Evolutionary conservation across 2,113 vertebrate species (phyloP), one percentile per base, ranked within the genome.

Genomic region (Aptenodytes forsteri): DNA sequence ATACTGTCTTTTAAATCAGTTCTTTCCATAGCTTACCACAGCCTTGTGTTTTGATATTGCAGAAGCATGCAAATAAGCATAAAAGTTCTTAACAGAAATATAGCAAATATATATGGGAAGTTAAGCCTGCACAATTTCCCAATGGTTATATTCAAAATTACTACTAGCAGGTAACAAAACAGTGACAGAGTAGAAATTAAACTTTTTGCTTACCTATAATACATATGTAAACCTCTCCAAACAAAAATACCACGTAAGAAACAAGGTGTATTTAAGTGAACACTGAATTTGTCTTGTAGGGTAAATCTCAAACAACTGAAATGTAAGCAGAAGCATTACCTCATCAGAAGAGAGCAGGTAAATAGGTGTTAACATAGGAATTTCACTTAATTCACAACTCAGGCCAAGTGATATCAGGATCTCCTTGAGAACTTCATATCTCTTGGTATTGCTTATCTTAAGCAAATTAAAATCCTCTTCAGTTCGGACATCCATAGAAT

Each of bases 361-460:
- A 17, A 99, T 77, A 2, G 99, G 99, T 2, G 98, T 99, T 6
- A 98, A 89, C 3, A 36, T 25, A 6, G 98, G 98, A 25, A 83
- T 47, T 29, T 96, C 95, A 23, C 71, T 98, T 3, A 12, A 7
- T 13, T 98, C 98, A 97, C 99, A 99, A 89, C 90, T 98, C 47
- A 99, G 91, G 20, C 99, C 99, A 4, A 99, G 98, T 16, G 96
- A 96, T 0, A 47, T 91, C 86, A 99, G 98, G 85, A 99, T 98
- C 92, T 99, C 99, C 29, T 72, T 96, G 46, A 99, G 82, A 64
- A 99, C 98, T 56, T 99, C 98, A 0, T 96, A 98, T 55, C 99
- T 98, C 61, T 92, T 98, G 4, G 69, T 16, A 27, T 99, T 99
- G 97, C 98, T 99, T 79, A 98, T 91, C 87, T 99, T 99, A 23